Percentiles rank a stretch among this genome's conserved stretches.
Conservation (phyloP, 2,888 invertebrate genomes). For the Crocallis elinguaria region DNA sequence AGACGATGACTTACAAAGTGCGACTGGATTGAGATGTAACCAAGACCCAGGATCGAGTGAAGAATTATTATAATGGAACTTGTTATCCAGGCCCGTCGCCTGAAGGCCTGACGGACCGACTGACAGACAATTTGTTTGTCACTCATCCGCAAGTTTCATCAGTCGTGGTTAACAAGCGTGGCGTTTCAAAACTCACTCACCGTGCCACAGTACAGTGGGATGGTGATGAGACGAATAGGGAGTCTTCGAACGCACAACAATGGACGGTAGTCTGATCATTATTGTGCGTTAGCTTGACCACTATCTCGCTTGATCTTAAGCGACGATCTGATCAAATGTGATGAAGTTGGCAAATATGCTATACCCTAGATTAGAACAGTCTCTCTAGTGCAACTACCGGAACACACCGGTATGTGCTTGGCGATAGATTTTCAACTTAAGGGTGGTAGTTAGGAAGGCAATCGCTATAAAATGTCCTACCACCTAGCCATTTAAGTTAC, state of each 20-base stretch:
- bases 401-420: too few species aligned
- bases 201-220: constrained; percentile 34
- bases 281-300: background rate
- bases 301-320: too few species aligned
- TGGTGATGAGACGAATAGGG: background rate
- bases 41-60: constrained; percentile 31
- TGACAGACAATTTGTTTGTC: constrained; percentile 64
- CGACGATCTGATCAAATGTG: too few species aligned
- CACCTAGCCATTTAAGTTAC: too few species aligned
- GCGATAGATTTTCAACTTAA: too few species aligned
- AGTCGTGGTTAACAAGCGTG: constrained; percentile 54
- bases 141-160: constrained; percentile 48
- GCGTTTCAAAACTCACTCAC: constrained; percentile 42
- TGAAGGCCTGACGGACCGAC: constrained; percentile 35
- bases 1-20: constrained; percentile 33
- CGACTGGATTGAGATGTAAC: constrained; percentile 28
- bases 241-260: background rate
- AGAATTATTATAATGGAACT: constrained; percentile 37
- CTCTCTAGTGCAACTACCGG: too few species aligned
- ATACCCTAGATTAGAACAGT: too few species aligned
- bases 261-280: too few species aligned
- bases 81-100: constrained; percentile 27
- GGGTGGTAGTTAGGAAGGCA: too few species aligned
- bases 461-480: too few species aligned
- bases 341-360: too few species aligned